phyloP scores from a whole-genome alignment of 2,888 invertebrate species.

The Agrochola circellaris region DNA sequence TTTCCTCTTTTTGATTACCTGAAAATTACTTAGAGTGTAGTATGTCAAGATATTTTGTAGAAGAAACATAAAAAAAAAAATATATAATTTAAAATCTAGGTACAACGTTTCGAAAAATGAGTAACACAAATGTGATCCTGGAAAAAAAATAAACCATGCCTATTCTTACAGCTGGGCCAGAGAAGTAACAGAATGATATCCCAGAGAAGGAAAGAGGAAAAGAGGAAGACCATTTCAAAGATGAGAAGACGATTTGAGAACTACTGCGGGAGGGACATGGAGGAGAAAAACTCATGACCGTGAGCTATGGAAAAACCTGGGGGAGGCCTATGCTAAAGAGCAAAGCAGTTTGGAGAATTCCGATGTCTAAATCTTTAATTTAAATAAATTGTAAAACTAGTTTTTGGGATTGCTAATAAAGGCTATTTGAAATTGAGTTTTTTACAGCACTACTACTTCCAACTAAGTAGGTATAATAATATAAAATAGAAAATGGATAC shows the following conservation, averaged over 20 bases:
- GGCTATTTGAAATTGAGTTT: no score
- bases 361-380: no score
- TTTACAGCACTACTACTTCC: not conserved
- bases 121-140: not conserved
- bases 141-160: not conserved
- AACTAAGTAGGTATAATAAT: not conserved
- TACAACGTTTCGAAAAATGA: no score
- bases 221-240: not conserved
- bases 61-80: not conserved
- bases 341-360: no score
- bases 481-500: slow-evolving; percentile 15
- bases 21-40: not conserved
- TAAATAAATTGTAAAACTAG: no score
- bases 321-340: no score
- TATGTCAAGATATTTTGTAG: not conserved
- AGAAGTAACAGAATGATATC: no score
- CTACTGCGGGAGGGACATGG: no score
- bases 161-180: not conserved
- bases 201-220: no score
- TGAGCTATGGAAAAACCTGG: no score
- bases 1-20: not conserved
- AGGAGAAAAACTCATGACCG: no score
- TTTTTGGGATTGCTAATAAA: no score
- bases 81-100: not conserved
- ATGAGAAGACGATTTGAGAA: not conserved